Evolutionary conservation across 2,113 vertebrate genomes (phyloP).

Genomic region (Hepsetus odoe): DNA sequence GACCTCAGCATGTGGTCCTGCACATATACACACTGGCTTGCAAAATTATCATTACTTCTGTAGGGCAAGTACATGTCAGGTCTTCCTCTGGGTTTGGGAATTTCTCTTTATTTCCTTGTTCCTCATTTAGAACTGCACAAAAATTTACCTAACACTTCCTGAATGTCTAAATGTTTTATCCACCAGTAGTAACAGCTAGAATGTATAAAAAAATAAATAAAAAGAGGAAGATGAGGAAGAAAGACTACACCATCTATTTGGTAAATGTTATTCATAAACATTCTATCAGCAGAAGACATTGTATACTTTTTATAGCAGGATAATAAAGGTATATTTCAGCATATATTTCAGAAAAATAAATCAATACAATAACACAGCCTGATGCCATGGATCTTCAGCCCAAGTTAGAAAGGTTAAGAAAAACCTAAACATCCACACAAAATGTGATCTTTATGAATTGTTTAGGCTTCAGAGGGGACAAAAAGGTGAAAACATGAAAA

Average conservation of each 20-base stretch:
- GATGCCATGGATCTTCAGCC: no score
- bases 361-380: no score
- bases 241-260: not conserved
- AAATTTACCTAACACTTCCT: conserved; percentile 30
- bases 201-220: not conserved
- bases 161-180: not conserved
- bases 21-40: not conserved
- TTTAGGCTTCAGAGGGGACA: no score
- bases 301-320: no score
- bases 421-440: no score
- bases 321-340: no score
- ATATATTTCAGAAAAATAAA: no score
- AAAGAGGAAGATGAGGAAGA: not conserved
- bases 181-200: not conserved
- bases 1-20: conserved; percentile 36
- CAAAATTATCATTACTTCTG: not conserved
- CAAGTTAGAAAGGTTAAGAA: no score
- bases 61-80: not conserved
- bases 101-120: conserved; percentile 41
- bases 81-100: conserved; percentile 9
- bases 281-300: not conserved
- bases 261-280: not conserved
- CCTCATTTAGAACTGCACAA: conserved; percentile 32
- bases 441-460: no score
- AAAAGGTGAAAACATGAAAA: no score